phyloP scores from a whole-genome alignment of 1,140 invertebrate species.

The Pararge aegeria region DNA sequence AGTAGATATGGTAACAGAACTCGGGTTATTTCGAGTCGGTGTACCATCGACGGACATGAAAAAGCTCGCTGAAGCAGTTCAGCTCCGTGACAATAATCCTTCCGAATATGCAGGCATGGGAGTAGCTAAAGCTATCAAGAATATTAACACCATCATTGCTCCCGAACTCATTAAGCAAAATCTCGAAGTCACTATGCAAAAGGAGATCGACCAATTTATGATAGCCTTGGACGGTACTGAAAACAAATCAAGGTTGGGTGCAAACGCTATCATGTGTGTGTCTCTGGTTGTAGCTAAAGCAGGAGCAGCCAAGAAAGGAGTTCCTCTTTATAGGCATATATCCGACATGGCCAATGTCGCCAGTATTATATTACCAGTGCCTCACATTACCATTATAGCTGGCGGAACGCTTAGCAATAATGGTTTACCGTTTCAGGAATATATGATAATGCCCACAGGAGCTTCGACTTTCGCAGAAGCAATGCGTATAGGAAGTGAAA shows the following conservation, averaged over 20 bases:
- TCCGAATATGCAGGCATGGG: conserved; percentile 94
- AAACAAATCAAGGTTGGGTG: conserved; percentile 95
- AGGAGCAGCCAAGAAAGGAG: conserved; percentile 90
- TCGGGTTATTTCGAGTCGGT: conserved; percentile 94
- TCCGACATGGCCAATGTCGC: conserved; percentile 95
- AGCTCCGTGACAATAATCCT: conserved; percentile 94
- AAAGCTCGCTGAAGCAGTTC: conserved; percentile 95
- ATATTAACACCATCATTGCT: conserved; percentile 93
- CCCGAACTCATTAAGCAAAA: conserved; percentile 91
- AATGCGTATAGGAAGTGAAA: conserved; percentile 97
- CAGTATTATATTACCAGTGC: conserved; percentile 95
- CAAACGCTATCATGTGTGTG: conserved; percentile 97
- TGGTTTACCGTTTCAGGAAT: conserved; percentile 98
- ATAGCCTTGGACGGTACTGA: conserved; percentile 96
- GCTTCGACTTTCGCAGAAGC: conserved; percentile 95
- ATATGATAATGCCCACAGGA: conserved; percentile 93
- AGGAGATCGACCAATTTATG: conserved; percentile 89
- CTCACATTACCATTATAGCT: conserved; percentile 98
- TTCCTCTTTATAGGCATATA: conserved; percentile 92
- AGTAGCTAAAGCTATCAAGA: conserved; percentile 94
- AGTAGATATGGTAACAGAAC: conserved; percentile 90
- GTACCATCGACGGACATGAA: conserved; percentile 98
- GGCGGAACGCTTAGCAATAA: conserved; percentile 98
- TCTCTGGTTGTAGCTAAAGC: conserved; percentile 97
- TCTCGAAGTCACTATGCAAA: conserved; percentile 94